These are phyloP conservation scores for Eupelmus urozonus DNA, from an alignment of 2,888 invertebrate genomes.

Conservation along the genomic window DNA sequence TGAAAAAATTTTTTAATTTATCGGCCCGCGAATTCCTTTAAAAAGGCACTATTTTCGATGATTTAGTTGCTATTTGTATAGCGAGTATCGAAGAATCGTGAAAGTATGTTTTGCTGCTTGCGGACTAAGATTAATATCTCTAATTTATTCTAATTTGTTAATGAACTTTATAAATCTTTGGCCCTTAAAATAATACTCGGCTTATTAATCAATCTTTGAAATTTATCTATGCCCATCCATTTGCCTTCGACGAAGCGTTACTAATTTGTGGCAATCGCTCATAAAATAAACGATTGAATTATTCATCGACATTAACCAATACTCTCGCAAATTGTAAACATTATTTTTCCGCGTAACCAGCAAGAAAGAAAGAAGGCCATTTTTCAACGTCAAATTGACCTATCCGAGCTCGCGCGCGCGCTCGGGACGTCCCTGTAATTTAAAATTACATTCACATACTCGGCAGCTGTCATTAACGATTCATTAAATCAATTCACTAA, in stretches of 20 bases:
- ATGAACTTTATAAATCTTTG: no score
- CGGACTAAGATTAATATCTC: no score
- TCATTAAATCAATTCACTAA: constrained; percentile 56
- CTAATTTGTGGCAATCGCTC: not conserved
- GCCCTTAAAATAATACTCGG: no score
- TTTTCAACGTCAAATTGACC: constrained; percentile 36
- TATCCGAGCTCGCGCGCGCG: not conserved
- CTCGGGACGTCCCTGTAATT: constrained; percentile 20
- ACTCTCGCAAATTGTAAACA: constrained; percentile 1
- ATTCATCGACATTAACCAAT: constrained; percentile 3
- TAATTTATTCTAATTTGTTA: no score
- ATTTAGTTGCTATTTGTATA: not conserved
- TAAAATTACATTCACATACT: constrained; percentile 37
- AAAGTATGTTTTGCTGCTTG: no score
- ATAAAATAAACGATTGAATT: constrained; percentile 32
- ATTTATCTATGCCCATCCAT: no score
- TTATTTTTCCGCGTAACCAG: constrained; percentile 1
- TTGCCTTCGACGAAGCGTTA: no score
- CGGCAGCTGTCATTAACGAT: constrained; percentile 45
- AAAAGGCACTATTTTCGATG: not conserved
- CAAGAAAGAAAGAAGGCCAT: constrained; percentile 22
- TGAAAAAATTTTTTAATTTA: constrained; percentile 56
- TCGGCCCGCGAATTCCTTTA: constrained; percentile 29
- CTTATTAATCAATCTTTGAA: no score
- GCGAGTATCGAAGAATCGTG: no score